Conservation (phyloP, 2,113 vertebrate species). For the Gila orcuttii region DNA sequence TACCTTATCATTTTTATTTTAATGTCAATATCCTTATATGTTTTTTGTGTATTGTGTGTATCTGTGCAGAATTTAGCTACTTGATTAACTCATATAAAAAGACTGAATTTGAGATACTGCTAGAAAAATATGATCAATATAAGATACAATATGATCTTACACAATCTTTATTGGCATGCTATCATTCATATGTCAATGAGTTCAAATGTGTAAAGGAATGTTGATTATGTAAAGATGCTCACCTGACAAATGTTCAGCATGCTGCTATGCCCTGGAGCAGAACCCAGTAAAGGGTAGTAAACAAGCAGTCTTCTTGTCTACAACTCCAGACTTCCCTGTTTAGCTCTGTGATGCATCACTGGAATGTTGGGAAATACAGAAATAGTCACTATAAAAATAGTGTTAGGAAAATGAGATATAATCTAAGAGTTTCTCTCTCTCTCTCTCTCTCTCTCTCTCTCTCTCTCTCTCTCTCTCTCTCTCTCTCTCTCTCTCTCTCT, state of each 20-base stretch:
- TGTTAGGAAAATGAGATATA: not conserved
- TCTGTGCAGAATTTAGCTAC: not conserved
- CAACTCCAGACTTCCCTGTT: conserved; percentile 15
- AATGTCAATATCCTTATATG: not conserved
- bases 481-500: not conserved
- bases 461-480: not conserved
- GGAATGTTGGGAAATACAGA: conserved; percentile 44
- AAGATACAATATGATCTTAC: not conserved
- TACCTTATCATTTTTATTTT: not conserved
- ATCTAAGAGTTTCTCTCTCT: not conserved
- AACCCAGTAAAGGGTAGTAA: conserved; percentile 34
- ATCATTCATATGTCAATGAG: conserved; percentile 5
- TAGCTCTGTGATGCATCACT: conserved; percentile 34
- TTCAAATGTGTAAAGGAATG: conserved; percentile 38
- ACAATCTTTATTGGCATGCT: conserved; percentile 6
- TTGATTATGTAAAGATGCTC: conserved; percentile 47
- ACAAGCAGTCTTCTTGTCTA: conserved; percentile 45
- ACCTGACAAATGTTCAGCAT: conserved; percentile 35
- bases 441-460: not conserved
- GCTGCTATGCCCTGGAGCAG: conserved; percentile 32
- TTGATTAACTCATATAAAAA: not conserved
- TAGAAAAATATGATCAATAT: not conserved
- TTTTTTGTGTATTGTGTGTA: not conserved
- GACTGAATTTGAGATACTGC: not conserved
- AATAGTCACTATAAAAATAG: conserved; percentile 41